A percentile compares a stretch with the other conserved stretches of the same genome.
Conservation (phyloP, 2,888 invertebrate genomes). For the Nysson spinosus region DNA sequence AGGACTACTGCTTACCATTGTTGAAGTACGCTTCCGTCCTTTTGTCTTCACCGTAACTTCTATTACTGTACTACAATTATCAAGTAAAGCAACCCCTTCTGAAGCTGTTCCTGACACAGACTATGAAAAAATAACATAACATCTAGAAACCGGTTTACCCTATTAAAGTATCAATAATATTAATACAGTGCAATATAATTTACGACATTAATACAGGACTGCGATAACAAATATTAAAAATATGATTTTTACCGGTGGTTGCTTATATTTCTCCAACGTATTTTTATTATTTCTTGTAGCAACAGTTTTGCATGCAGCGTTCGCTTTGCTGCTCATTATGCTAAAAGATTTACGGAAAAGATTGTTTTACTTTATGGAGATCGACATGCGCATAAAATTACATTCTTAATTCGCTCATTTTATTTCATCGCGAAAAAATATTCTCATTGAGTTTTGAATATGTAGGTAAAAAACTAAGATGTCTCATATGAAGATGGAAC, state of each 20-base stretch:
- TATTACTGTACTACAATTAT: constrained; percentile 54
- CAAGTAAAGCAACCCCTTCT: constrained; percentile 41
- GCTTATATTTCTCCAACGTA: constrained; percentile 39
- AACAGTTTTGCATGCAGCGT: constrained; percentile 44
- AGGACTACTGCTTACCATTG: constrained; percentile 53
- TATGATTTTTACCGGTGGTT: constrained; percentile 52
- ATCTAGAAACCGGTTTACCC: too few species aligned
- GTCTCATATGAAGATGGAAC: too few species aligned
- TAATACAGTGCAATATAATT: too few species aligned
- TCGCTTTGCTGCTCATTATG: constrained; percentile 58
- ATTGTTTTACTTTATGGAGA: background rate
- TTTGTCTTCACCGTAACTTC: constrained; percentile 63
- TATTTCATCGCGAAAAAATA: too few species aligned
- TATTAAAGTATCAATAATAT: too few species aligned
- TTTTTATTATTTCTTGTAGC: constrained; percentile 41
- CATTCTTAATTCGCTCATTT: too few species aligned
- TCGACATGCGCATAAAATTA: background rate
- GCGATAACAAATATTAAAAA: background rate
- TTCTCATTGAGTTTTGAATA: too few species aligned
- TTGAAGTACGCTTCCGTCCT: constrained; percentile 56
- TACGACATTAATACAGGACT: too few species aligned
- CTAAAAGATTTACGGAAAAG: constrained; percentile 35
- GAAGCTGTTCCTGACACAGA: constrained; percentile 17
- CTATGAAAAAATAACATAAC: constrained; percentile 31
- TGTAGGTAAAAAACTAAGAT: too few species aligned